Conservation (phyloP, 2,888 invertebrate species). For the Serripes groenlandicus region DNA sequence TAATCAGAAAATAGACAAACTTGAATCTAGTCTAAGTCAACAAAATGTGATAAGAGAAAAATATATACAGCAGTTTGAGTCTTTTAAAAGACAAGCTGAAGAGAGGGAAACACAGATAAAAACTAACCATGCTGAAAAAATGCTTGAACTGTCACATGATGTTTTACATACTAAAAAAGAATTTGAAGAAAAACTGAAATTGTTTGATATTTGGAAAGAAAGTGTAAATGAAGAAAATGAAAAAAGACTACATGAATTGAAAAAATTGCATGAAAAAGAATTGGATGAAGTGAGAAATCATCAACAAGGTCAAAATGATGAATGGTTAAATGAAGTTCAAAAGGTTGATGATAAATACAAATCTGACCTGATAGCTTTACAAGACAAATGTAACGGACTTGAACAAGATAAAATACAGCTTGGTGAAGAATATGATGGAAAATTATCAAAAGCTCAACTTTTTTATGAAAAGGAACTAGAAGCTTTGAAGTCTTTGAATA, state of each 20-base stretch:
- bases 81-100: conserved; percentile 77
- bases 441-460: conserved; percentile 83
- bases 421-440: conserved; percentile 83
- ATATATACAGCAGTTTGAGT: conserved; percentile 78
- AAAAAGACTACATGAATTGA: conserved; percentile 75
- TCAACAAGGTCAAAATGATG: conserved; percentile 74
- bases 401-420: conserved; percentile 76
- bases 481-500: conserved; percentile 76
- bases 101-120: conserved; percentile 78
- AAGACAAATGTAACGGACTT: conserved; percentile 70
- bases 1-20: conserved; percentile 71
- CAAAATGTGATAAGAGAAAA: conserved; percentile 77
- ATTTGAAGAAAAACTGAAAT: conserved; percentile 82
- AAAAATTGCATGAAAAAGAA: conserved; percentile 78
- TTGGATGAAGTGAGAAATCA: conserved; percentile 76
- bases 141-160: conserved; percentile 82
- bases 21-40: conserved; percentile 78
- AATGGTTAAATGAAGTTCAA: conserved; percentile 77
- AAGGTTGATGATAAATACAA: conserved; percentile 79
- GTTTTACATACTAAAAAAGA: conserved; percentile 81
- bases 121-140: conserved; percentile 79
- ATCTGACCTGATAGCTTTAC: conserved; percentile 76
- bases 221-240: conserved; percentile 78
- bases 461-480: conserved; percentile 85
- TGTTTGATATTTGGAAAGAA: conserved; percentile 78